phyloP scores from a whole-genome alignment of 2,797 vertebrate species.

The Trematomus bernacchii region DNA sequence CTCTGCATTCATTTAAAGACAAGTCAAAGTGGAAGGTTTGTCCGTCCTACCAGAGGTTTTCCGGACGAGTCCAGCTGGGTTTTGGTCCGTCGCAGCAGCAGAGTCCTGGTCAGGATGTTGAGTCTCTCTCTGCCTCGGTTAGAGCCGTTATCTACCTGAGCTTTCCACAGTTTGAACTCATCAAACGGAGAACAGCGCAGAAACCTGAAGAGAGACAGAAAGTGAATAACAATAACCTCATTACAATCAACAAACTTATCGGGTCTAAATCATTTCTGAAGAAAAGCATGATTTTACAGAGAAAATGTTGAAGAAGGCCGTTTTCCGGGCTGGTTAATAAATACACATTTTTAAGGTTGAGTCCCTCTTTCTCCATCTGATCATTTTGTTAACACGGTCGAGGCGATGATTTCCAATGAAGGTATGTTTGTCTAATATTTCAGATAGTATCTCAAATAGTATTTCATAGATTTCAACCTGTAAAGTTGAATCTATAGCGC shows the following conservation, averaged over 20 bases:
- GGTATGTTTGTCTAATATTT: no score
- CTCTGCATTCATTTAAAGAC: no score
- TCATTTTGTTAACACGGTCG: background rate
- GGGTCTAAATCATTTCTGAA: background rate
- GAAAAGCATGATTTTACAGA: background rate
- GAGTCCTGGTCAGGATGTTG: constrained; percentile 91
- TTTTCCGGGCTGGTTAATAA: background rate
- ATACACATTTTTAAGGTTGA: background rate
- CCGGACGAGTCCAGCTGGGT: constrained; percentile 89
- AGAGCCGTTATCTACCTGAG: constrained; percentile 96
- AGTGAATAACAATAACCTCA: background rate
- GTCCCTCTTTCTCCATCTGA: background rate
- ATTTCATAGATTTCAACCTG: no score
- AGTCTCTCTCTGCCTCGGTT: constrained; percentile 92
- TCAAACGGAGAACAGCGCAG: constrained; percentile 95
- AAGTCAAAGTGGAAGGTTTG: background rate
- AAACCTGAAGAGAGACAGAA: constrained; percentile 83
- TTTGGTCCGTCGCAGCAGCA: constrained; percentile 94
- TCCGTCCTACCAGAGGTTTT: constrained; percentile 88
- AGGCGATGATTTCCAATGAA: background rate
- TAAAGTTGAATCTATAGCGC: background rate
- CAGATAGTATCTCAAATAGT: no score
- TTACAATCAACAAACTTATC: background rate
- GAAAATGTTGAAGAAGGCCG: background rate
- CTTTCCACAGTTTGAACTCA: constrained; percentile 94